Percentiles rank a stretch among this genome's conserved stretches.
Conservation (phyloP, 2,888 invertebrate species). For the Seira musarum region DNA sequence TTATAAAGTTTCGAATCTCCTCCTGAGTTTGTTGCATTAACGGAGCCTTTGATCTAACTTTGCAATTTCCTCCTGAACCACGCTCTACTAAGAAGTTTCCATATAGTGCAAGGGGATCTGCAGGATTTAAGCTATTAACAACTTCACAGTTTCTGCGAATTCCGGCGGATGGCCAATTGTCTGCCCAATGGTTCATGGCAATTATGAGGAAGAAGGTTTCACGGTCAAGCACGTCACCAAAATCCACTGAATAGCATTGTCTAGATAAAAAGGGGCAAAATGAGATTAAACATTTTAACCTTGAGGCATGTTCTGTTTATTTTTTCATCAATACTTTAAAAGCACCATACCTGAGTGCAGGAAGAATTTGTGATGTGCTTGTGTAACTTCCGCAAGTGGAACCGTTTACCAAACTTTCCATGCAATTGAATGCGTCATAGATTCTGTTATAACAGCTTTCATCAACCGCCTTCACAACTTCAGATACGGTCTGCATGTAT, state of each 20-base stretch:
- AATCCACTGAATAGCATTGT: constrained; percentile 37
- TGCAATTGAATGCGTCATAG: constrained; percentile 49
- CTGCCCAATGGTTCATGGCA: constrained; percentile 40
- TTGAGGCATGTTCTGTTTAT: background rate
- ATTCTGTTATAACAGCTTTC: constrained; percentile 31
- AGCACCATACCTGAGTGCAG: constrained; percentile 41
- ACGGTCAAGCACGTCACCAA: constrained; percentile 24
- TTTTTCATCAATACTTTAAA: too few relatives aligned
- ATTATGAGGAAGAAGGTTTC: constrained; percentile 40
- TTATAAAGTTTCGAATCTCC: constrained; percentile 34
- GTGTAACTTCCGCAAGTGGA: constrained; percentile 31
- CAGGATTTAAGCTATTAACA: background rate
- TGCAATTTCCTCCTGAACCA: constrained; percentile 30
- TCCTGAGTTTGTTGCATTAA: background rate
- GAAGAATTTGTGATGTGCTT: constrained; percentile 31
- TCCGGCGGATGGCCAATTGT: constrained; percentile 30
- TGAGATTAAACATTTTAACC: background rate
- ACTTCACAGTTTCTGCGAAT: constrained; percentile 21
- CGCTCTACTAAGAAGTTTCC: constrained; percentile 43
- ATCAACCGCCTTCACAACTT: constrained; percentile 42
- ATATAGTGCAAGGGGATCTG: constrained; percentile 30
- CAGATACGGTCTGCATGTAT: constrained; percentile 45
- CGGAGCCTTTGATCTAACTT: background rate
- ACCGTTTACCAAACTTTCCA: constrained; percentile 49
- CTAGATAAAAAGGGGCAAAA: constrained; percentile 21